phyloP scores from a whole-genome alignment of 1,140 invertebrate species.

The Dryas iulia region DNA sequence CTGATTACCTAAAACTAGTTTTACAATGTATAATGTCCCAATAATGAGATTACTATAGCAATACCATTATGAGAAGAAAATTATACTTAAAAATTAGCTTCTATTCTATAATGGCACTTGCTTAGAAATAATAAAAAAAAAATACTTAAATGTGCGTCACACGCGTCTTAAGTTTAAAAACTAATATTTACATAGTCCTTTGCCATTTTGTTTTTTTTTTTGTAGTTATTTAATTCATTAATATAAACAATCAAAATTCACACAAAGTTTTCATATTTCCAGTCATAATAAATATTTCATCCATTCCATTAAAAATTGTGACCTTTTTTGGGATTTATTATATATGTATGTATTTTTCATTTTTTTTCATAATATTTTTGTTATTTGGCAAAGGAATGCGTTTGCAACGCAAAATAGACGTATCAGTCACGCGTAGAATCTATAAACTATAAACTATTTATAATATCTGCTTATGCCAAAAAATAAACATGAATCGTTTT shows the following conservation, averaged over 20 bases:
- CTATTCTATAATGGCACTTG: constrained; percentile 54
- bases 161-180: constrained; percentile 42
- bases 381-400: constrained; percentile 44
- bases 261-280: constrained; percentile 22
- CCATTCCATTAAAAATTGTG: constrained; percentile 55
- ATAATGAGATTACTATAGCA: constrained; percentile 55
- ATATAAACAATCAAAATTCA: not conserved
- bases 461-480: not conserved
- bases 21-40: constrained; percentile 27
- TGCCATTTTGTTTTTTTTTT: constrained; percentile 30
- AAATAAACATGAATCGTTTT: constrained; percentile 2
- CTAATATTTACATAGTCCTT: constrained; percentile 52
- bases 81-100: constrained; percentile 54
- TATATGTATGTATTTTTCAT: not conserved
- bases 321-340: constrained; percentile 34
- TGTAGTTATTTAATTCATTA: no score
- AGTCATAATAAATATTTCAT: constrained; percentile 22
- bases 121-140: constrained; percentile 37
- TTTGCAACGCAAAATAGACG: constrained; percentile 53
- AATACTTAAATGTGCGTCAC: constrained; percentile 46
- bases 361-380: constrained; percentile 37
- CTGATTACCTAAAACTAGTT: constrained; percentile 15
- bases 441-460: not conserved
- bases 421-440: constrained; percentile 47
- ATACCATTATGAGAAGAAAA: constrained; percentile 51